Conservation (phyloP, 2,888 invertebrate species). For the Rhamphomyia laevipes region DNA sequence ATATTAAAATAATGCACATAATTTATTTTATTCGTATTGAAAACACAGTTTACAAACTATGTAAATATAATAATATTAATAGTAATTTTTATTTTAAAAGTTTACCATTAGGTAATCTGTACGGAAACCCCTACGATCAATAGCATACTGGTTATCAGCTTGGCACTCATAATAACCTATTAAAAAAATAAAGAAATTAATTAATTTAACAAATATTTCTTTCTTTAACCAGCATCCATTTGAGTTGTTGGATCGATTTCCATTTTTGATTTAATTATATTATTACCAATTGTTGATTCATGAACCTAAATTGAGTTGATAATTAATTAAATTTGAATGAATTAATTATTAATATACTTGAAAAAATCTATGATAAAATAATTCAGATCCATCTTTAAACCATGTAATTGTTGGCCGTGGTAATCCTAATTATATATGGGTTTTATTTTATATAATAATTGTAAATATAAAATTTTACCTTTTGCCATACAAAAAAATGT, state of each 20-base stretch:
- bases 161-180: conserved; percentile 72
- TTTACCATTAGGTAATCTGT: conserved; percentile 55
- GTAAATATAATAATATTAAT: too few species aligned
- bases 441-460: neutral
- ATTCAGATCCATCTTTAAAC: conserved; percentile 93
- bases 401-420: conserved; percentile 88
- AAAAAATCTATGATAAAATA: conserved; percentile 77
- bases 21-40: too few species aligned
- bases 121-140: conserved; percentile 80
- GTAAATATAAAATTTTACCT: conserved; percentile 40
- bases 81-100: conserved; percentile 21
- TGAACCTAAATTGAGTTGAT: conserved; percentile 50
- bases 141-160: conserved; percentile 85
- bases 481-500: conserved; percentile 84
- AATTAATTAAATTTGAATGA: neutral
- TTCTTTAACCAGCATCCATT: conserved; percentile 71
- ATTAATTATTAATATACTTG: conserved; percentile 45
- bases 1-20: too few species aligned
- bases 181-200: conserved; percentile 5
- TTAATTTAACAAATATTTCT: neutral
- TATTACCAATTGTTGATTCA: conserved; percentile 70
- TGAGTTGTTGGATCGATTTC: conserved; percentile 92
- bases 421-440: conserved; percentile 29
- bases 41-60: too few species aligned
- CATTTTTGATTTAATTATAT: conserved; percentile 79